Evolutionary conservation across 2,888 invertebrate genomes (phyloP).

Genomic region (Acronicta leporina): DNA sequence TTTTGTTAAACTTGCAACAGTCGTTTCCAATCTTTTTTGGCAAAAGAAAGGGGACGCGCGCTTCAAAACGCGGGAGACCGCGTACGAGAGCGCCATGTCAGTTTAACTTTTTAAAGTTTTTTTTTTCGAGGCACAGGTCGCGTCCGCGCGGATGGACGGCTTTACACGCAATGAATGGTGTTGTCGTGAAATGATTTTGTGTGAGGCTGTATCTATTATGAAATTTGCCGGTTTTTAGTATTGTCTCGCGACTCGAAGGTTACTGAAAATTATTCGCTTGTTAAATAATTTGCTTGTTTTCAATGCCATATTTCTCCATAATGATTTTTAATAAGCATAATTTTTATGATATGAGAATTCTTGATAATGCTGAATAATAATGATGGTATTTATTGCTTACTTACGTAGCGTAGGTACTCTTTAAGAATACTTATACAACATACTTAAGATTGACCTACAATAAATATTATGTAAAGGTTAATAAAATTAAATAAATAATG

Average conservation of each 20-base stretch:
- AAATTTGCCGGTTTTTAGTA: slow-evolving; percentile 46
- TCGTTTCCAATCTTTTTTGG: slow-evolving; percentile 83
- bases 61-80: slow-evolving; percentile 78
- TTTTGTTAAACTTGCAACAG: slow-evolving; percentile 83
- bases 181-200: slow-evolving; percentile 36
- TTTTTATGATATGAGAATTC: too few species aligned
- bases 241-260: slow-evolving; percentile 9
- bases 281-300: too few species aligned
- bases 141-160: slow-evolving; percentile 38
- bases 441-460: too few species aligned
- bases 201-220: slow-evolving; percentile 10
- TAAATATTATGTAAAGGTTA: too few species aligned
- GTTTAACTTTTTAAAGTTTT: slow-evolving; percentile 34
- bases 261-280: slow-evolving; percentile 4
- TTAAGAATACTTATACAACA: too few species aligned
- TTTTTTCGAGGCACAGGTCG: slow-evolving; percentile 47
- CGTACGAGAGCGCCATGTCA: slow-evolving; percentile 74
- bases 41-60: slow-evolving; percentile 77
- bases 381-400: too few species aligned
- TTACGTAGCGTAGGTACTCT: too few species aligned
- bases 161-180: slow-evolving; percentile 61
- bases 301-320: background rate
- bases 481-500: too few species aligned
- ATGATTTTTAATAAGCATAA: too few species aligned
- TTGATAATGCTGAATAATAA: too few species aligned